Evolutionary conservation across 2,888 invertebrate genomes (phyloP), one percentile per base, ranked within the genome.

Genomic region (Mactromeris polynyma): DNA sequence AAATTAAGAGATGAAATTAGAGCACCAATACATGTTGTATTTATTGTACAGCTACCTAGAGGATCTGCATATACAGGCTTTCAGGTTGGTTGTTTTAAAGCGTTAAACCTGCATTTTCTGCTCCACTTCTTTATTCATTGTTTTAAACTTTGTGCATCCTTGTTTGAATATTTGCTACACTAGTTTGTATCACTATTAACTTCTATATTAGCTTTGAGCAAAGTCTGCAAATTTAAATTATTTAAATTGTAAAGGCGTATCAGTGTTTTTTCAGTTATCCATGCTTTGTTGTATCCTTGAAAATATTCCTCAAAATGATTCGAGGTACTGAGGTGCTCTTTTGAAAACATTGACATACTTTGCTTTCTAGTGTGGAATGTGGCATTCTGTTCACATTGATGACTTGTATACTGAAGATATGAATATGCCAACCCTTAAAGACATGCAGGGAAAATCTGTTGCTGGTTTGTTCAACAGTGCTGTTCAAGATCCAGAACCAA

Each of bases 321-420:
- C 46, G 46, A 11, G n/a, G n/a, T n/a, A n/a, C 46, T 17, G 17
- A 17, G 9, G 46, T 17, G 17, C 46, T n/a, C n/a, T n/a, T n/a
- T n/a, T n/a, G n/a, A n/a, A n/a, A n/a, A n/a, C n/a, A n/a, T n/a
- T 46, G 9, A 46, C 14, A 14, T 46, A 17, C 17, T 46, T 46
- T 46, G 14, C 31, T 4, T 77, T 86, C n/a, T 31, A 95, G 95
- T 95, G 95, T 90, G 96, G 95, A 11, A 89, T 90, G 73, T 96
- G 96, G 96, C 93, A 94, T 58, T 95, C 94, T 19, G 94, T 94
- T 26, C 96, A 96, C 81, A 94, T 96, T 58, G 96, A 96, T 93
- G 96, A 96, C 83, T 94, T 96, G 17, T 87, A 92, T n/a, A 90
- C 92, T 11, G 86, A 88, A 21, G 91, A 90, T 77, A 85, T 88